Percentiles rank a stretch among this genome's conserved stretches.
Evolutionary conservation across 2,888 invertebrate genomes (phyloP).

Genomic region (Morinoia aosen): DNA sequence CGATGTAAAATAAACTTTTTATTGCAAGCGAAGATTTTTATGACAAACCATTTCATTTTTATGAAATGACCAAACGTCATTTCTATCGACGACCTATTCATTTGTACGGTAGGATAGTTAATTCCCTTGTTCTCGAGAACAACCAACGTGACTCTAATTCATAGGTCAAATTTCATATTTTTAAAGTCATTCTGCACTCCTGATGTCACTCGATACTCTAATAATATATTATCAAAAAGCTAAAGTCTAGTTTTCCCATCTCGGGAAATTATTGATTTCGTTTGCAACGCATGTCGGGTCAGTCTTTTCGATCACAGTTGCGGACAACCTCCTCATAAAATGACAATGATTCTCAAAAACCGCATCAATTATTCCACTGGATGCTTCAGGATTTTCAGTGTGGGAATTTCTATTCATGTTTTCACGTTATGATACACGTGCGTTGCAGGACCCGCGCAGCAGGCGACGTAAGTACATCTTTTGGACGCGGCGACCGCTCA

Average conservation of each 20-base stretch:
- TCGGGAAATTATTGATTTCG: background rate
- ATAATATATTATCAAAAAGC: background rate
- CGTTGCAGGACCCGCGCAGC: background rate
- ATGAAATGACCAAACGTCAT: background rate
- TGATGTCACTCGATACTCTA: background rate
- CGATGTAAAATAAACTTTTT: background rate
- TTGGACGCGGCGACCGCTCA: background rate
- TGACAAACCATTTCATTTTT: too few species aligned
- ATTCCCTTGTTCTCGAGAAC: background rate
- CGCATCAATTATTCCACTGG: background rate
- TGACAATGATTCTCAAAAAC: background rate
- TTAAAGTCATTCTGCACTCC: background rate
- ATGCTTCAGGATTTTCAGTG: background rate
- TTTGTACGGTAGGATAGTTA: background rate
- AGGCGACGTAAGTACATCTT: constrained; percentile 3
- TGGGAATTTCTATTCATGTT: background rate
- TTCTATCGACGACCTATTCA: background rate
- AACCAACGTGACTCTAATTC: background rate
- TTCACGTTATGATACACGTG: background rate
- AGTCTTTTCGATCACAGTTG: background rate
- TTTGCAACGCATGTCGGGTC: background rate
- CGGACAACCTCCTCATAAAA: background rate
- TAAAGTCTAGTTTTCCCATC: background rate
- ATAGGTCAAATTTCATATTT: background rate
- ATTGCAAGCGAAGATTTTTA: background rate